Percentiles rank a stretch among this genome's conserved stretches.
Conservation (phyloP, 2,888 invertebrate species). For the Nasonovia ribisnigri region DNA sequence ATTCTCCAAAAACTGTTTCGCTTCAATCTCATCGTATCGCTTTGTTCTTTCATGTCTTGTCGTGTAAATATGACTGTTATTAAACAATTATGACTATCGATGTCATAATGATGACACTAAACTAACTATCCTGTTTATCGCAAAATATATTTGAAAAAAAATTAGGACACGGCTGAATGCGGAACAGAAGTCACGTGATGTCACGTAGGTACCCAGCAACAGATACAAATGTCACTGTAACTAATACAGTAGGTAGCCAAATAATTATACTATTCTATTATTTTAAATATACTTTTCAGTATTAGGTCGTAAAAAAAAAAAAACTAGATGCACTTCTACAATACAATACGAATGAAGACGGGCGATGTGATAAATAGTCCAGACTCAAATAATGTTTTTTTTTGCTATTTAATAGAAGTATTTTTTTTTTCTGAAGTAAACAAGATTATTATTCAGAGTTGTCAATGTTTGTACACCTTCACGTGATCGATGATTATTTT, state of each 20-base stretch:
- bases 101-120: neutral
- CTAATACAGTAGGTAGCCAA: neutral
- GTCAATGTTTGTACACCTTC: neutral
- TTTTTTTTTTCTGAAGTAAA: neutral
- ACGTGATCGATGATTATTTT: neutral
- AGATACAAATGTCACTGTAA: neutral
- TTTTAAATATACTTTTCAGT: neutral
- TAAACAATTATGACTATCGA: neutral
- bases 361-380: neutral
- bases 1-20: neutral
- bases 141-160: neutral
- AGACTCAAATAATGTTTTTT: neutral
- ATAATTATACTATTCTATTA: neutral
- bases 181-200: conserved; percentile 15
- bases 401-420: neutral
- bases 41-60: neutral
- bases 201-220: neutral
- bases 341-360: neutral
- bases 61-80: neutral
- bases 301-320: neutral
- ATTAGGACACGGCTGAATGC: neutral
- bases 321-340: neutral
- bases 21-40: neutral
- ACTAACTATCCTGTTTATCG: neutral
- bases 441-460: neutral